Conservation (phyloP, 2,113 vertebrate genomes). For the Propithecus coquereli region DNA sequence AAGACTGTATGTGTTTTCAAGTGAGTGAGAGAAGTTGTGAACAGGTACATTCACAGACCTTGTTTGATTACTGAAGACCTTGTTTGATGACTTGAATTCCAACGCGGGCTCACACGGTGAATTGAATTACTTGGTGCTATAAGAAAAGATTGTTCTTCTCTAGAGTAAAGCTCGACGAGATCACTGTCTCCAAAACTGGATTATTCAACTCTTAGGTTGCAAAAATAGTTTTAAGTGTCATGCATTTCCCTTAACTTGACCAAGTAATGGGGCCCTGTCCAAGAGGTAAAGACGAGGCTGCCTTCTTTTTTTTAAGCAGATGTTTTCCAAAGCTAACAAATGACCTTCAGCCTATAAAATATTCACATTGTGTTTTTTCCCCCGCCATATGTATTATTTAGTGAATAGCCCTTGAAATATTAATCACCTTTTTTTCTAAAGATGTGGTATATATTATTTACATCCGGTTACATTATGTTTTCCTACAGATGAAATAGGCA, state of each 20-base stretch:
- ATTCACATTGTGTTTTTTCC: slow-evolving; percentile 60
- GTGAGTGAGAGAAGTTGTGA: not conserved
- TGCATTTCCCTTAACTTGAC: not conserved
- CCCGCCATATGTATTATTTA: slow-evolving; percentile 71
- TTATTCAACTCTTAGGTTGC: not conserved
- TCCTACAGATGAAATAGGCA: slow-evolving; percentile 32
- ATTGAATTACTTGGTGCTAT: not conserved
- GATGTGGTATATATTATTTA: slow-evolving; percentile 72
- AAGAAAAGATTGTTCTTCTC: not conserved
- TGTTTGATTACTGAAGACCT: not conserved
- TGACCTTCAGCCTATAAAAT: slow-evolving; percentile 72
- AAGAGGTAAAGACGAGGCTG: not conserved
- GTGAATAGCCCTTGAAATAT: slow-evolving; percentile 68
- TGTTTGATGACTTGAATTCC: not conserved
- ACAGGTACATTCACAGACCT: too few species aligned
- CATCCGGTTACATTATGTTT: slow-evolving; percentile 49
- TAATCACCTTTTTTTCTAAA: slow-evolving; percentile 66
- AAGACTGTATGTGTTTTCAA: not conserved
- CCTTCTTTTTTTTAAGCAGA: slow-evolving; percentile 57
- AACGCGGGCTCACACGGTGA: not conserved
- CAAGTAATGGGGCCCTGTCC: not conserved
- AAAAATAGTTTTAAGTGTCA: not conserved
- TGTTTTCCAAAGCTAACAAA: slow-evolving; percentile 62
- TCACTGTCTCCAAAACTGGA: not conserved
- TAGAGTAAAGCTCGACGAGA: not conserved